Base-by-base conservation (phyloP, 1,140 invertebrate genomes). In the Microplitis mediator region DNA sequence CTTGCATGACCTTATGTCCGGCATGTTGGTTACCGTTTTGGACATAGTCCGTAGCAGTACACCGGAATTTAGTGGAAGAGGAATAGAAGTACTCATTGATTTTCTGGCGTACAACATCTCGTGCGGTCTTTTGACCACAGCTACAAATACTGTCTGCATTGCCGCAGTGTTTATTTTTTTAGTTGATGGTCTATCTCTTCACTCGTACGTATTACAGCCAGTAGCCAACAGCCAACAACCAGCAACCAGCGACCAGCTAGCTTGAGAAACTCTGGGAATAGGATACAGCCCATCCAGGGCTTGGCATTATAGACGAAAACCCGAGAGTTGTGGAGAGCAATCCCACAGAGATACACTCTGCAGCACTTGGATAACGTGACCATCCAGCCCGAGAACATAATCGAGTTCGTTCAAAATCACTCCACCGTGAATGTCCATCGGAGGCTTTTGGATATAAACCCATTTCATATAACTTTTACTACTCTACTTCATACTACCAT, bases 351-450 rank as follows among this genome's bases (percentile, higher is more conserved):
- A 36, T 35, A 62, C 32, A 35, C 31, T 32, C 60, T 62, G 60
- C 34, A 36, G 11, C 34, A 62, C 34, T 31, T 32, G 58, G 58
- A 60, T 60, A 60, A 60, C 58, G 60, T 62, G 60, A 36, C 60
- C 60, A 62, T 62, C 31, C 31, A 62, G 60, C 60, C 60, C 60
- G 34, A 62, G 60, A 62, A 34, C 60, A 62, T 62, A 62, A 62
- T 62, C 60, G 60, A 62, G 34, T 62, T 32, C 31, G 60, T 62
- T 35, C 31, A 62, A 62, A 62, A 62, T 35, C 60, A 62, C 60
- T 62, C 60, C 31, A 62, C 34, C 31, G 32, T 62, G 31, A 62
- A 36, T 62, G 34, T 62, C 60, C 60, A 62, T 36, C 60, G 34
- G 31, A 45, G 34, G 32, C 60, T 62, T 62, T 62, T 36, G 34